Evolutionary conservation across 2,888 invertebrate species (phyloP).

Genomic region (Toxonevra muliebris): DNA sequence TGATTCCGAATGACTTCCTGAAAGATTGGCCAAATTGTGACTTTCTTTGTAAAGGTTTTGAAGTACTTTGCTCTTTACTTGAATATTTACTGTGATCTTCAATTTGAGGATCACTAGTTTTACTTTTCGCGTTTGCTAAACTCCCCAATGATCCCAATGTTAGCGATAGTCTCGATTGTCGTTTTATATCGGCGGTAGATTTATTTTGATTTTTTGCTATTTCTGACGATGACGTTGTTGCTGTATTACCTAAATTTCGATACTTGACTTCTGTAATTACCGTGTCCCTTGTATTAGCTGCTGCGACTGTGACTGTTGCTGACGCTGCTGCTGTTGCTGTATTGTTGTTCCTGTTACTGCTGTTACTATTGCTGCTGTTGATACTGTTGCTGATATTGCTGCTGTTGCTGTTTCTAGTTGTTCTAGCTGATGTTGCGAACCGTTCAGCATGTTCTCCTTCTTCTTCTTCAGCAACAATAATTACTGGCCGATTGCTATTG

Average conservation of each 20-base stretch:
- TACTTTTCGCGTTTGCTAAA: slow-evolving; percentile 15
- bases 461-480: neutral
- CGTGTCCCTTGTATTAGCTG: slow-evolving; percentile 37
- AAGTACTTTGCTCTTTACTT: slow-evolving; percentile 12
- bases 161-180: slow-evolving; percentile 52
- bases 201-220: slow-evolving; percentile 17
- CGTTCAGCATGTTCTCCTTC: slow-evolving; percentile 27
- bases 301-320: slow-evolving; percentile 26
- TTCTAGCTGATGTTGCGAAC: slow-evolving; percentile 27
- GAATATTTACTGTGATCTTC: slow-evolving; percentile 28
- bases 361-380: slow-evolving; percentile 26
- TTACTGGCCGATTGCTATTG: slow-evolving; percentile 3
- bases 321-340: slow-evolving; percentile 25
- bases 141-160: slow-evolving; percentile 39
- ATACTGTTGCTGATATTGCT: slow-evolving; percentile 24
- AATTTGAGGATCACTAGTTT: slow-evolving; percentile 24
- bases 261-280: slow-evolving; percentile 46
- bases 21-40: slow-evolving; percentile 22
- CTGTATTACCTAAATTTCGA: slow-evolving; percentile 39
- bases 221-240: slow-evolving; percentile 25
- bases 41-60: neutral
- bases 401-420: slow-evolving; percentile 28
- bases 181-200: slow-evolving; percentile 42
- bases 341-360: slow-evolving; percentile 15
- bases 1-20: slow-evolving; percentile 28